Conservation (phyloP, 2,888 invertebrate species). For the Poecilus cupreus region DNA sequence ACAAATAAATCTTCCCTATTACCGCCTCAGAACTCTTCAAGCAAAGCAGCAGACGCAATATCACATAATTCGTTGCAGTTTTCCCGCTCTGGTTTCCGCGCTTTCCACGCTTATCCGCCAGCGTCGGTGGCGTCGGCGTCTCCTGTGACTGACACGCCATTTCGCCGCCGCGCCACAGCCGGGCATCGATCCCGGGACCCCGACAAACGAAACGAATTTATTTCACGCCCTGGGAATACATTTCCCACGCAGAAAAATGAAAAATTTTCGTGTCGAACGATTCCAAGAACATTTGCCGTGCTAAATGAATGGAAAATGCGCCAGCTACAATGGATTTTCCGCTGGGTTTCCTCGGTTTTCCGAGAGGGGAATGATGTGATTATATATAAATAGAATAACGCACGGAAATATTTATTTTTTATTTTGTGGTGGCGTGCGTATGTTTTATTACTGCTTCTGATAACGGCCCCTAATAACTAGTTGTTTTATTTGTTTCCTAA, state of each 20-base stretch:
- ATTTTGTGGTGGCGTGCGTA: too few relatives aligned
- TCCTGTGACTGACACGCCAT: conserved; percentile 41
- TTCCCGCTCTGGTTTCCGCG: background rate
- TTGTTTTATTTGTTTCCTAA: too few relatives aligned
- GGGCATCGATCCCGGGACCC: background rate
- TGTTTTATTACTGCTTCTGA: too few relatives aligned
- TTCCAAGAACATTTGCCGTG: conserved; percentile 31
- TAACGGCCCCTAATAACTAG: too few relatives aligned
- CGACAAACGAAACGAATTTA: conserved; percentile 34
- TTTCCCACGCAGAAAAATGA: conserved; percentile 26
- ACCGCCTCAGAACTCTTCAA: background rate
- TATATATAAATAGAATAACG: conserved; percentile 5
- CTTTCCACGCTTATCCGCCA: background rate
- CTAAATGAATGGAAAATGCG: conserved; percentile 47
- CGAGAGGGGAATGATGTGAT: background rate
- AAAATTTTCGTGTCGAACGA: conserved; percentile 35
- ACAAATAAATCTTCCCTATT: background rate
- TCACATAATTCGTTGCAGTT: conserved; percentile 7
- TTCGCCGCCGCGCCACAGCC: background rate
- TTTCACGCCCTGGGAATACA: conserved; percentile 26
- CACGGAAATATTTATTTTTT: background rate
- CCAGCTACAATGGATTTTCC: conserved; percentile 34
- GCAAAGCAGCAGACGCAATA: conserved; percentile 34
- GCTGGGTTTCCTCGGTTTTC: background rate
- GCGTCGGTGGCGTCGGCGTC: background rate